Evolutionary conservation across 2,113 vertebrate species (phyloP).

Genomic region (Oreochromis tanganicae): DNA sequence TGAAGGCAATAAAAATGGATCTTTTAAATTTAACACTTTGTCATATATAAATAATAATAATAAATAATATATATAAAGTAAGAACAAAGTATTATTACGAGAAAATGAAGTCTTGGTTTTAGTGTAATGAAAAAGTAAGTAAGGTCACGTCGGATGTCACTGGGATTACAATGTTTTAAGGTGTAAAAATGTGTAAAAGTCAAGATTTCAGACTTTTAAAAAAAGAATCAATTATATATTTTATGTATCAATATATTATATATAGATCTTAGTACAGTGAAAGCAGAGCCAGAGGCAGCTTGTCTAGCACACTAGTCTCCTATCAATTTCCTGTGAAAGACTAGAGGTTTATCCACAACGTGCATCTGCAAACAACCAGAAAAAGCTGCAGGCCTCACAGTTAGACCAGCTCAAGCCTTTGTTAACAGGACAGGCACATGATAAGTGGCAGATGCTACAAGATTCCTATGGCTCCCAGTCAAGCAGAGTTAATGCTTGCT

Average conservation of each 20-base stretch:
- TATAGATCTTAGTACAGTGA: not conserved
- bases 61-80: not conserved
- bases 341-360: not conserved
- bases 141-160: not conserved
- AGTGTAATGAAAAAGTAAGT: not conserved
- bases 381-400: not conserved
- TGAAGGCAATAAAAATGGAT: accelerated
- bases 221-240: not conserved
- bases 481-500: not conserved
- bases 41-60: not conserved
- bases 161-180: not conserved
- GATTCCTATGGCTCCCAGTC: not conserved
- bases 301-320: not conserved
- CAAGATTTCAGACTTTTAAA: not conserved
- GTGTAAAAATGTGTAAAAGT: not conserved
- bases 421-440: not conserved
- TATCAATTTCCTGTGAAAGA: not conserved
- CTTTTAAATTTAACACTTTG: not conserved
- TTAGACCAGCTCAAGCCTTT: not conserved
- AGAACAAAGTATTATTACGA: not conserved
- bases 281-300: not conserved
- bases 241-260: not conserved
- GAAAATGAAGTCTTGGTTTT: not conserved
- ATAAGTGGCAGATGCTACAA: not conserved
- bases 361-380: not conserved